Evolutionary conservation across 1,140 invertebrate genomes (phyloP).

Genomic region (Zaprionus ornatus): DNA sequence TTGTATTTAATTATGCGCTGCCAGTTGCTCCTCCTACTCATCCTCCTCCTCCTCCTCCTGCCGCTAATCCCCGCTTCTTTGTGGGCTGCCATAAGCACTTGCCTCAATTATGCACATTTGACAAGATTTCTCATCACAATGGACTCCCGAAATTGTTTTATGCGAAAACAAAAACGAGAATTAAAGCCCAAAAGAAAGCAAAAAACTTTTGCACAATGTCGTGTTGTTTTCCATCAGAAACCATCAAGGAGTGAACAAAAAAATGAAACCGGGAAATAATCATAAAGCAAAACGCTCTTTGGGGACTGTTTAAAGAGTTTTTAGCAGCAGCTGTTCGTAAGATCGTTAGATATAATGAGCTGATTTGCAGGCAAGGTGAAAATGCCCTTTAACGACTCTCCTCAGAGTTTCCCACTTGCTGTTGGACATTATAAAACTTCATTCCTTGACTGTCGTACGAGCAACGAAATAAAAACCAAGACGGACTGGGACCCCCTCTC

Average conservation of each 20-base stretch:
- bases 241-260: neutral
- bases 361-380: slow-evolving; percentile 6
- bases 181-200: slow-evolving; percentile 16
- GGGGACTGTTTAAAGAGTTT: neutral
- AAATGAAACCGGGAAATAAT: neutral
- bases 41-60: neutral
- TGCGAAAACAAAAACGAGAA: slow-evolving; percentile 16
- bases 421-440: neutral
- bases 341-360: neutral
- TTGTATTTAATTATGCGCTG: slow-evolving; percentile 76
- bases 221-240: neutral
- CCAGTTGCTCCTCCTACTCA: neutral
- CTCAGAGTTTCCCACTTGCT: neutral
- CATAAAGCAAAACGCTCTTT: neutral
- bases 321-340: neutral
- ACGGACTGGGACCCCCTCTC: neutral
- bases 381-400: neutral
- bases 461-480: neutral
- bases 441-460: neutral
- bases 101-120: slow-evolving; percentile 49
- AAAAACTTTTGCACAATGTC: neutral
- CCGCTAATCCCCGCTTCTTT: slow-evolving; percentile 23
- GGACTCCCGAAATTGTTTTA: slow-evolving; percentile 31
- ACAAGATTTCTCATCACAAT: slow-evolving; percentile 32
- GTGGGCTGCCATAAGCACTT: slow-evolving; percentile 31